Evolutionary conservation across 2,113 vertebrate genomes (phyloP), one percentile per base, ranked within the genome.

Genomic region (Platysteira castanea): DNA sequence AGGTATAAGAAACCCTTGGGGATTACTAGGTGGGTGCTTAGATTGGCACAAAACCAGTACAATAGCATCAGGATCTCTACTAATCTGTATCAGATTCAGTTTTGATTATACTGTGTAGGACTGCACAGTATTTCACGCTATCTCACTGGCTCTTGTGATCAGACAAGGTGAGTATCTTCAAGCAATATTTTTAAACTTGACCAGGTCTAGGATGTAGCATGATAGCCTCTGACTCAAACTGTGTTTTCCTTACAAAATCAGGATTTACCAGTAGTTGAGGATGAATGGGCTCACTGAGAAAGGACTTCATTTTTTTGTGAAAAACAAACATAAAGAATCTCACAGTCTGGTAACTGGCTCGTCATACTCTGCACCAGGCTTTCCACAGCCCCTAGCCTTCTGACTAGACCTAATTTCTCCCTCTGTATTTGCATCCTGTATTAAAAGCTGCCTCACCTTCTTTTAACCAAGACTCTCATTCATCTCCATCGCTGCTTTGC

Each of bases 121-220:
- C 61, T 65, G n/a, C 11, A 35, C 3, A 13, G 3, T 50, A 30
- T 63, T 89, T 92, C 64, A 31, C 15, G 4, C 6, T 11, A 7
- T 65, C 33, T 64, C n/a, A 35, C 7, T 50, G 37, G 23, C 26
- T 41, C 22, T 57, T 56, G 8, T 31, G 2, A 57, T 57, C 23
- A 47, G 42, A 41, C 30, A 77, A 70, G 20, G 12, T n/a, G 17
- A 56, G 8, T 73, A 28, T 41, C 27, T 54, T 89, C 54, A 73
- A 80, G 42, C 13, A 76, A 28, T 39, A 27, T 53, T 17, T 65
- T 46, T 65, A 53, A 77, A 65, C 46, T 27, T 30, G n/a, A 61
- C 11, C 4, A 2, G 1, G 0, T n/a, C 35, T 68, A 53, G 42
- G 27, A 39, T 27, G 20, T 5, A 54, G 21, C 15, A 14, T 17